phyloP scores from a whole-genome alignment of 2,113 vertebrate species.

The Thryonomys swinderianus region DNA sequence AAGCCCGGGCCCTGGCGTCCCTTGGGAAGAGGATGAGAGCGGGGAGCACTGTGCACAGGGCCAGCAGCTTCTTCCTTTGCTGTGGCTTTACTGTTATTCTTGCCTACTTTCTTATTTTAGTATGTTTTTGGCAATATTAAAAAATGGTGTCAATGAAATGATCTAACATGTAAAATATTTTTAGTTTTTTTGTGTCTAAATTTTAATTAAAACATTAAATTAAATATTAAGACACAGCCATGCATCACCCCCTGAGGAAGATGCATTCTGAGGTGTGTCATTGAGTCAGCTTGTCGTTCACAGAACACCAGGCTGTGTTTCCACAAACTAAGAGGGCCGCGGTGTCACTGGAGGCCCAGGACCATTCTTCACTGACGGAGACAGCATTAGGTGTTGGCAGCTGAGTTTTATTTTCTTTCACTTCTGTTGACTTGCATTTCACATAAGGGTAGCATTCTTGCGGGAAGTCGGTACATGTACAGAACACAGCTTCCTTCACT shows the following conservation, averaged over 20 bases:
- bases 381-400: no score
- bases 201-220: neutral
- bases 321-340: no score
- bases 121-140: slow-evolving; percentile 5
- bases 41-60: neutral
- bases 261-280: neutral
- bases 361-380: no score
- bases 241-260: neutral
- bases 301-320: neutral
- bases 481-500: neutral
- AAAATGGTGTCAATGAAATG: neutral
- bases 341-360: no score
- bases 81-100: neutral
- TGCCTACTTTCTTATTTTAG: neutral
- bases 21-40: neutral
- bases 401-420: neutral
- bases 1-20: neutral
- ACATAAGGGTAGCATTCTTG: neutral
- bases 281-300: neutral
- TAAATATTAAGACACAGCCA: neutral
- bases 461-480: neutral
- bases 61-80: neutral
- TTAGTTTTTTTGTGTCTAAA: neutral
- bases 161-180: neutral
- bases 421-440: neutral